Evolutionary conservation across 2,888 invertebrate genomes (phyloP), one percentile per base, ranked within the genome.

Genomic region (Lycia hirtaria): DNA sequence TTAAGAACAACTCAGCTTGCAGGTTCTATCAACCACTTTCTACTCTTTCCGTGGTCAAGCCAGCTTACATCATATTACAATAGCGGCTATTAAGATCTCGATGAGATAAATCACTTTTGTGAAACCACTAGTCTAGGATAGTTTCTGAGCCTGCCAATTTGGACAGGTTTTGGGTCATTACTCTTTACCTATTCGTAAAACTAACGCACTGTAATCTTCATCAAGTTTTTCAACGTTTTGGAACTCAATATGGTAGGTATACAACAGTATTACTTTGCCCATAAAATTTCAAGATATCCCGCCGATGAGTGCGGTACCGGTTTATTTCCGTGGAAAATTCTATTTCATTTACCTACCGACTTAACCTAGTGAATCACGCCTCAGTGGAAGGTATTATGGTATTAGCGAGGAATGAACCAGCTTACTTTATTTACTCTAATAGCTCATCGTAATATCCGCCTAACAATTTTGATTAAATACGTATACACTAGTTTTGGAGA

Each of bases 241-340:
- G 24, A 45, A 38, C 30, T 22, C 38, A 40, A 52, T n/a, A 20
- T 37, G 30, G 32, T 9, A 45, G 32, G 15, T 37, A 22, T 44
- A 14, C 7, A 43, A 12, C n/a, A 19, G n/a, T 37, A 33, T 20
- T n/a, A n/a, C n/a, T n/a, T 12, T 41, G 51, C 9, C 35, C 15
- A 28, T 52, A 43, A 28, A 26, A 20, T 51, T 19, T 12, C 35
- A 35, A 12, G 35, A 44, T 52, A 41, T 41, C 4, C 5, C 3
- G 17, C 7, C 14, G 22, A 7, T 14, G 38, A 3, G 38, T 40
- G 14, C 2, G 22, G 38, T 20, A 40, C 38, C 12, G 14, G 14
- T 4, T 10, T 9, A 26, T 17, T 17, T 10, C 28, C 26, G 26
- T 17, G 41, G 41, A 17, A 28, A 26, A 43, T 43, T 26, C 17